Percentiles rank a stretch among this genome's conserved stretches.
Conservation (phyloP, 2,113 vertebrate genomes). For the Taurulus bubalis region DNA sequence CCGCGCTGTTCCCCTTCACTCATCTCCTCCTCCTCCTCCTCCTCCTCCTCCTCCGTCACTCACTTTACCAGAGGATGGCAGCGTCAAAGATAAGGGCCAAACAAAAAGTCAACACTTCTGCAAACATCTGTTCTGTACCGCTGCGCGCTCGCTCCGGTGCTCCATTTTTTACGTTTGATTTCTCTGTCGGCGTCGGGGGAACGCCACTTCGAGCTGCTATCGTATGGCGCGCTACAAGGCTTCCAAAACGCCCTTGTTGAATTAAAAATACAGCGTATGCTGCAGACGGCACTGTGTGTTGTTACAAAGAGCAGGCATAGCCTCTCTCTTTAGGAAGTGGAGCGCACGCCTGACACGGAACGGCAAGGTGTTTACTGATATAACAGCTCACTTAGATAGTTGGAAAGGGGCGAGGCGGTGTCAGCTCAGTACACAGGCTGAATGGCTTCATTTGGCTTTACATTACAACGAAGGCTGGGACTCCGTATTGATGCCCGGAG, state of each 20-base stretch:
- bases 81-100: constrained; percentile 77
- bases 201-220: constrained; percentile 64
- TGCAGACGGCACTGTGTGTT: constrained; percentile 63
- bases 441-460: constrained; percentile 32
- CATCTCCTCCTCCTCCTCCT: constrained; percentile 31
- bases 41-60: constrained; percentile 63
- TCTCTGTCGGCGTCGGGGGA: constrained; percentile 75
- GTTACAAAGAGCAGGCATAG: constrained; percentile 64
- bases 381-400: constrained; percentile 49
- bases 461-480: constrained; percentile 52
- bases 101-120: constrained; percentile 76
- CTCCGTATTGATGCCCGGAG: constrained; percentile 41
- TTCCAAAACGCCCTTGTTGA: constrained; percentile 69
- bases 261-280: constrained; percentile 78
- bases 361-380: constrained; percentile 63
- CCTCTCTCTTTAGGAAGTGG: constrained; percentile 59
- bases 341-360: constrained; percentile 44
- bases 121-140: constrained; percentile 80
- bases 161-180: constrained; percentile 80
- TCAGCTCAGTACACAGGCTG: constrained; percentile 21
- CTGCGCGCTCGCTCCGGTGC: constrained; percentile 73
- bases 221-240: constrained; percentile 71
- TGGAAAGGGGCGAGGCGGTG: constrained; percentile 15
- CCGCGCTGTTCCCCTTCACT: constrained; percentile 41
- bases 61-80: constrained; percentile 67